Evolutionary conservation across 2,797 vertebrate species (phyloP).

Genomic region (Myotis findleyi): DNA sequence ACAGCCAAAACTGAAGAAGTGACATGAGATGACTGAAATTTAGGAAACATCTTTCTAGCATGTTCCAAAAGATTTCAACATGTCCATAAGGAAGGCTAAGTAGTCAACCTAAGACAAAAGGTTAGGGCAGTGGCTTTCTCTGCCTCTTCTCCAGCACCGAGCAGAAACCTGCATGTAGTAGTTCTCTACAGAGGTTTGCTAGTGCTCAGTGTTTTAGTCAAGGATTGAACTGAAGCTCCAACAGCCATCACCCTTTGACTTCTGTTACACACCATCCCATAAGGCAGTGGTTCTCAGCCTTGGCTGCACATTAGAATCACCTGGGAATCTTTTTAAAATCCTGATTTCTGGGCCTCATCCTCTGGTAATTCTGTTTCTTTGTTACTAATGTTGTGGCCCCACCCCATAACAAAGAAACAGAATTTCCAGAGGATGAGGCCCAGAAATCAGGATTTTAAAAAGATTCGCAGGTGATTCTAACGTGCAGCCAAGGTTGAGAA

Average conservation of each 20-base stretch:
- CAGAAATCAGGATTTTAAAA: no score
- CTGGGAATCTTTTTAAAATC: no score
- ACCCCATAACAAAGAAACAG: no score
- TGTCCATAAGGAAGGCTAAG: neutral
- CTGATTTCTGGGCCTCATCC: no score
- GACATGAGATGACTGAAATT: neutral
- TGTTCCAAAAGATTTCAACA: neutral
- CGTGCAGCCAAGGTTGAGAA: no score
- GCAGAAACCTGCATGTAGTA: neutral
- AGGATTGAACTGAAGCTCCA: neutral
- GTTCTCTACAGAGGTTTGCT: neutral
- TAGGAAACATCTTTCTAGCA: neutral
- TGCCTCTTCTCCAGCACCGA: neutral
- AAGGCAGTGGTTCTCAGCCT: neutral
- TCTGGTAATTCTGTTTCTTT: no score
- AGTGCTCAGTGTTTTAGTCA: no score
- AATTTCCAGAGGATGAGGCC: no score
- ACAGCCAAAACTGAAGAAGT: neutral
- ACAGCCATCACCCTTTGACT: neutral
- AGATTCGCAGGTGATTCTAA: no score
- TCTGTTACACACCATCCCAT: neutral
- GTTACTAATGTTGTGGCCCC: no score
- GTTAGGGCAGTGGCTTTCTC: neutral
- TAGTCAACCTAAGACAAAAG: neutral
- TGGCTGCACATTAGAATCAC: no score